Evolutionary conservation across 2,113 vertebrate genomes (phyloP).

Genomic region (Tetrax tetrax): DNA sequence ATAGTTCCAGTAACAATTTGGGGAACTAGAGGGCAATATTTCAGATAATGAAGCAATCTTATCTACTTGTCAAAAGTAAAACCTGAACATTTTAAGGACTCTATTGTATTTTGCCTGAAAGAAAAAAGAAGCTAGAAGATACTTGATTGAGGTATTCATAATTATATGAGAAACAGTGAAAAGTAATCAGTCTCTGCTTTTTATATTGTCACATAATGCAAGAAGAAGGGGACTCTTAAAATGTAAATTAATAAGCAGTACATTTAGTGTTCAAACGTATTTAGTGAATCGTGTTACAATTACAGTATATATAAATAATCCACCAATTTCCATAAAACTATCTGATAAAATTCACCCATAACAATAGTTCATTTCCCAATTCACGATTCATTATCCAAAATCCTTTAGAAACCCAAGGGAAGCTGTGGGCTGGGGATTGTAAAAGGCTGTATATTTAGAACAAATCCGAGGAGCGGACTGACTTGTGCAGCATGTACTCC

Average conservation of each 20-base stretch:
- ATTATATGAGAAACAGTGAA: slow-evolving; percentile 49
- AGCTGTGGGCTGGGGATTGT: slow-evolving; percentile 5
- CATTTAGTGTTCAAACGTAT: background rate
- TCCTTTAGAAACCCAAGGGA: slow-evolving; percentile 44
- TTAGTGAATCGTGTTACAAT: slow-evolving; percentile 53
- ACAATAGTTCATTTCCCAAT: slow-evolving; percentile 66
- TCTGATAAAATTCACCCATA: slow-evolving; percentile 60
- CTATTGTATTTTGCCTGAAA: slow-evolving; percentile 10
- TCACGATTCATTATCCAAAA: slow-evolving; percentile 43
- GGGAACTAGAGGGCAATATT: background rate
- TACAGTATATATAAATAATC: slow-evolving; percentile 64
- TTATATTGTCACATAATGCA: slow-evolving; percentile 34
- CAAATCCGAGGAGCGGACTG: background rate
- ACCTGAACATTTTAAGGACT: slow-evolving; percentile 8
- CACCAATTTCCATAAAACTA: slow-evolving; percentile 56
- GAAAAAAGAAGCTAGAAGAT: background rate
- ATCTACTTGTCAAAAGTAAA: slow-evolving; percentile 23
- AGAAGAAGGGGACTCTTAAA: slow-evolving; percentile 62
- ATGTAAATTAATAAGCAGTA: slow-evolving; percentile 70
- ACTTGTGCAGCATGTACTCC: background rate
- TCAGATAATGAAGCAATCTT: slow-evolving; percentile 28
- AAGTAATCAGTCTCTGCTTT: slow-evolving; percentile 50
- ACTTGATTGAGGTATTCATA: slow-evolving; percentile 37
- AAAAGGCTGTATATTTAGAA: slow-evolving; percentile 46
- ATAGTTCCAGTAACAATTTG: background rate